Conservation (phyloP, 2,113 vertebrate species). For the Motacilla alba region DNA sequence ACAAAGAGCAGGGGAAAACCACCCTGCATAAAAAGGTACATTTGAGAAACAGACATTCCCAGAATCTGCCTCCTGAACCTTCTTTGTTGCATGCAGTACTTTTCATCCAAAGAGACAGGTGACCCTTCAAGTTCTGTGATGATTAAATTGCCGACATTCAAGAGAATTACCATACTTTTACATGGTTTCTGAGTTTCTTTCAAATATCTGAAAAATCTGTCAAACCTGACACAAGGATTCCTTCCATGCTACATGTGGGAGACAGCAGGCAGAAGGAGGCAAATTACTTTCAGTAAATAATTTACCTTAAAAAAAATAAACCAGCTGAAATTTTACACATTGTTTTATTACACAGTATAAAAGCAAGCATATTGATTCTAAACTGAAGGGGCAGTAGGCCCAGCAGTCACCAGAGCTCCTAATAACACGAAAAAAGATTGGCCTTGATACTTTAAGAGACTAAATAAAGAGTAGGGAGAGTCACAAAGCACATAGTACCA, state of each 20-base stretch:
- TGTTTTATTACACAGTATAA: not conserved
- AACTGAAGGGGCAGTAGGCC: not conserved
- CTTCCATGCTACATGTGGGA: not conserved
- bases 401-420: not conserved
- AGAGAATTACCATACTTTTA: constrained; percentile 7
- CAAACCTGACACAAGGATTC: not conserved
- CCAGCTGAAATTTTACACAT: rapidly evolving
- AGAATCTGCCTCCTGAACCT: not conserved
- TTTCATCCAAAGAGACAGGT: not conserved
- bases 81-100: not conserved
- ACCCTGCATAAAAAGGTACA: not conserved
- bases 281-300: constrained; percentile 6
- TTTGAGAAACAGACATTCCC: not conserved
- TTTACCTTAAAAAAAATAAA: not conserved
- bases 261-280: not conserved
- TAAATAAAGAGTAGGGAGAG: not conserved
- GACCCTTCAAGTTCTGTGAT: not conserved
- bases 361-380: not conserved
- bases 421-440: not conserved
- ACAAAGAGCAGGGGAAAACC: not conserved
- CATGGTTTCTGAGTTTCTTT: not conserved
- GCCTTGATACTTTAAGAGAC: not conserved
- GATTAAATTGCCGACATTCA: constrained; percentile 19
- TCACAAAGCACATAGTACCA: not conserved
- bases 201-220: not conserved